Base-by-base conservation (phyloP, 1,140 invertebrate genomes). In the Hylyphantes graminicola region DNA sequence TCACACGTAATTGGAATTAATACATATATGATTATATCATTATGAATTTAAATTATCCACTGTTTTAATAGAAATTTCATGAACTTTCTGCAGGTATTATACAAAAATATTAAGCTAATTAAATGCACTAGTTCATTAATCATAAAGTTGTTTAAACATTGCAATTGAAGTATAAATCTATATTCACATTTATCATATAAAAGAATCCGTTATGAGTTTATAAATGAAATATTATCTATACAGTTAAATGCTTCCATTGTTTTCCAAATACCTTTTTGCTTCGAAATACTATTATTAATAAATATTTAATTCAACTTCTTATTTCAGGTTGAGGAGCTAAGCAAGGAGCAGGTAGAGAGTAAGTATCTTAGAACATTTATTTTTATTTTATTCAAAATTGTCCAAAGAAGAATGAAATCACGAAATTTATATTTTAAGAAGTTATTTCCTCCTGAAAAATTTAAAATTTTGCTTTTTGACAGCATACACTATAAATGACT, bases 281-380 rank as follows among this genome's bases (percentile, higher is more conserved):
- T n/a, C 9, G 15, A n/a, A 65, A n/a, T 65, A 9, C 9, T 12
- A 0, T 12, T 19, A n/a, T 65, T n/a, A 9, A 65, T 65, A 65
- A 65, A 65, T 65, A 0, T 13, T 65, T 65, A 65, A 11, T 11
- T 55, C 12, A 50, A 19, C 57, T 63, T 57, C 17, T 21, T 68
- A 15, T 55, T 70, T 19, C 59, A 85, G 75, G 87, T 83, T 73
- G 87, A 88, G 68, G 87, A 88, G 77, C 87, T 88, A 21, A 87
- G 87, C 53, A 87, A 87, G 73, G 87, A 88, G 73, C 87, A 88
- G 57, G 87, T 87, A 8, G 87, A 86, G 54, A 88, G 87, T 88
- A 81, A 88, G 87, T 86, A 50, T 54, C 11, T 53, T 77, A 19
- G 15, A 67, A 67, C 19, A 21, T 67, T 67, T 67, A 8, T n/a